Percentiles rank a stretch among this genome's conserved stretches.
These are phyloP conservation scores for Suillia variegata DNA, from an alignment of 2,888 invertebrate genomes.

Conservation along the genomic window DNA sequence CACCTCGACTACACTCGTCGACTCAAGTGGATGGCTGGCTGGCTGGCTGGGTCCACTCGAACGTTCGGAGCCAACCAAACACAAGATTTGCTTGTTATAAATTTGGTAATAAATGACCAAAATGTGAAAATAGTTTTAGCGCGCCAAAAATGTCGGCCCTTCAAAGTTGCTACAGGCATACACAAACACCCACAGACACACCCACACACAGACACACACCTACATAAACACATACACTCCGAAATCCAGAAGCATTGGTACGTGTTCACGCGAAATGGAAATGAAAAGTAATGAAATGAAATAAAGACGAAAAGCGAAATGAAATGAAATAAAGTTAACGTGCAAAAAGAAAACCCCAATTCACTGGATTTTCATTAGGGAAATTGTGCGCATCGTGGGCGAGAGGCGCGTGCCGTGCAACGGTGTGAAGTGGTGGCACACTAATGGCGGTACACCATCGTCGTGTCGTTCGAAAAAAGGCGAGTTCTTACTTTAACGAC, in stretches of 20 bases:
- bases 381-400: conserved; percentile 14
- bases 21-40: too few species aligned
- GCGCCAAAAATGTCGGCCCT: too few species aligned
- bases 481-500: too few species aligned
- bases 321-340: conserved; percentile 11
- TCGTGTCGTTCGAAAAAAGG: not conserved
- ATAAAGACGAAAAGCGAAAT: not conserved
- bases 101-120: conserved; percentile 21
- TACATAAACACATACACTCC: not conserved
- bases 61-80: too few species aligned
- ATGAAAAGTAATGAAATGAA: conserved; percentile 7
- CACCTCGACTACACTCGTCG: not conserved
- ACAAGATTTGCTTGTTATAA: conserved; percentile 13
- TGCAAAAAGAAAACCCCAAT: conserved; percentile 15
- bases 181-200: too few species aligned
- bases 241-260: not conserved
- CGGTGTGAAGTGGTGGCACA: not conserved
- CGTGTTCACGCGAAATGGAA: conserved; percentile 6
- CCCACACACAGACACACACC: too few species aligned
- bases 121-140: conserved; percentile 21
- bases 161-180: too few species aligned
- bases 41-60: not conserved
- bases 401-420: too few species aligned
- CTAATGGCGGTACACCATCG: conserved; percentile 5
- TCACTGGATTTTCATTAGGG: conserved; percentile 22